Percentiles rank a stretch among this genome's conserved stretches.
These are phyloP conservation scores for Leptinotarsa undecemlineata DNA, from an alignment of 1,140 invertebrate species.

Conservation along the genomic window DNA sequence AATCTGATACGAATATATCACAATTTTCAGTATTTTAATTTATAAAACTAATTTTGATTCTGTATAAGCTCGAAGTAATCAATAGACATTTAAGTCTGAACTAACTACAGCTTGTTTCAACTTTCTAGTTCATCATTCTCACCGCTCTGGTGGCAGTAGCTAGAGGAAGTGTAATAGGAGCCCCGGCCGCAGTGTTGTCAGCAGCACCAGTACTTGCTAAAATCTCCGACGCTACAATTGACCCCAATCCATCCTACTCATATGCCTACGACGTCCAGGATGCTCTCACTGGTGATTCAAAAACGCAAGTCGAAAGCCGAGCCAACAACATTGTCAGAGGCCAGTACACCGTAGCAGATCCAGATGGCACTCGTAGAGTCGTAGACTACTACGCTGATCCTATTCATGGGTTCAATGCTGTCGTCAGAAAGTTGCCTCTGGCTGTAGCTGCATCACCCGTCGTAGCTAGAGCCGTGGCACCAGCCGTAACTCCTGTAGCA, in stretches of 20 bases:
- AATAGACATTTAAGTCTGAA: too few species aligned
- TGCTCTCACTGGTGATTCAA: conserved; percentile 61
- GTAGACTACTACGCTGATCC: conserved; percentile 70
- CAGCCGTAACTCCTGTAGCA: conserved; percentile 31
- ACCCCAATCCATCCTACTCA: conserved; percentile 58
- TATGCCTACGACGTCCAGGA: conserved; percentile 62
- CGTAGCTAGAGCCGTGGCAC: conserved; percentile 39
- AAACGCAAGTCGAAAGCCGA: conserved; percentile 59
- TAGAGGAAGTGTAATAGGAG: conserved; percentile 33
- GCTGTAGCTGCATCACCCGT: conserved; percentile 53
- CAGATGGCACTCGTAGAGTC: conserved; percentile 62
- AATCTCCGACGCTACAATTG: conserved; percentile 53
- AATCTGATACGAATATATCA: too few species aligned
- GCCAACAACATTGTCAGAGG: conserved; percentile 38
- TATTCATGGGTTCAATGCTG: conserved; percentile 60
- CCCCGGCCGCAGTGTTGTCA: conserved; percentile 51
- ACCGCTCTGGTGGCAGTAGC: conserved; percentile 28
- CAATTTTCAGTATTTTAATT: too few species aligned
- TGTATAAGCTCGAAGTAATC: too few species aligned
- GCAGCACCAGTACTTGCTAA: conserved; percentile 55
- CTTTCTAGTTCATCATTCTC: conserved; percentile 34
- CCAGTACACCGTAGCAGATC: conserved; percentile 66
- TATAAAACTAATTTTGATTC: too few species aligned
- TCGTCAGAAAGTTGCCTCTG: conserved; percentile 53
- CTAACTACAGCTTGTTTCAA: background rate